Conservation (phyloP, 2,888 invertebrate species). For the Catotricha subobsoleta region DNA sequence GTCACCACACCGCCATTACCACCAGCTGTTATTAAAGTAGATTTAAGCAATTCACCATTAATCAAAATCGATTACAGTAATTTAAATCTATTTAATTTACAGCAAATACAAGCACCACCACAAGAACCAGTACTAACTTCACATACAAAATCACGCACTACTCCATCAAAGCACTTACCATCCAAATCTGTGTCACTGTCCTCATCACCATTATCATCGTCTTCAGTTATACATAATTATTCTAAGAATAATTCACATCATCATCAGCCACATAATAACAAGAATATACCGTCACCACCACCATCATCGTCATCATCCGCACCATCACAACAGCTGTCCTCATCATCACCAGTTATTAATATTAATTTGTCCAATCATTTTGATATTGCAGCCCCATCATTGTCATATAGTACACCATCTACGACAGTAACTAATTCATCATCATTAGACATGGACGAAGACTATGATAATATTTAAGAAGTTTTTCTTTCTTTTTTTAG, state of each 20-base stretch:
- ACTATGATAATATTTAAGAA: slow-evolving; percentile 30
- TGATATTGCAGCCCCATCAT: slow-evolving; percentile 9
- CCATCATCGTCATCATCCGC: slow-evolving; percentile 1
- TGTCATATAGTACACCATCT: neutral
- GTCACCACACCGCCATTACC: slow-evolving; percentile 21
- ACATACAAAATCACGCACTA: too few relatives aligned
- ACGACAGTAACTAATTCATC: too few relatives aligned
- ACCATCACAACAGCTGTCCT: neutral
- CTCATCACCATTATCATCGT: neutral
- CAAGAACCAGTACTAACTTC: neutral
- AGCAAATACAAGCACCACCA: neutral
- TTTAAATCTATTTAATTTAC: slow-evolving; percentile 15
- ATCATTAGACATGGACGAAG: slow-evolving; percentile 29
- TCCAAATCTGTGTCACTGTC: neutral
- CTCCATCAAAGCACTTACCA: too few relatives aligned
- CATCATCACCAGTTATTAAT: neutral
- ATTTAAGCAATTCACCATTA: slow-evolving; percentile 25
- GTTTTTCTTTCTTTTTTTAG: too few relatives aligned
- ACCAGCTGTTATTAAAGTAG: slow-evolving; percentile 24
- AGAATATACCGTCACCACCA: neutral
- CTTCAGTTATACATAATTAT: too few relatives aligned
- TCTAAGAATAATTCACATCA: too few relatives aligned
- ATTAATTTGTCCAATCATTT: neutral
- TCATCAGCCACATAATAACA: too few relatives aligned
- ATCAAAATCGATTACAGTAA: slow-evolving; percentile 30